Percentiles rank a stretch among this genome's conserved stretches.
These are phyloP conservation scores for Euwallacea similis DNA, from an alignment of 1,140 invertebrate genomes.

Conservation along the genomic window DNA sequence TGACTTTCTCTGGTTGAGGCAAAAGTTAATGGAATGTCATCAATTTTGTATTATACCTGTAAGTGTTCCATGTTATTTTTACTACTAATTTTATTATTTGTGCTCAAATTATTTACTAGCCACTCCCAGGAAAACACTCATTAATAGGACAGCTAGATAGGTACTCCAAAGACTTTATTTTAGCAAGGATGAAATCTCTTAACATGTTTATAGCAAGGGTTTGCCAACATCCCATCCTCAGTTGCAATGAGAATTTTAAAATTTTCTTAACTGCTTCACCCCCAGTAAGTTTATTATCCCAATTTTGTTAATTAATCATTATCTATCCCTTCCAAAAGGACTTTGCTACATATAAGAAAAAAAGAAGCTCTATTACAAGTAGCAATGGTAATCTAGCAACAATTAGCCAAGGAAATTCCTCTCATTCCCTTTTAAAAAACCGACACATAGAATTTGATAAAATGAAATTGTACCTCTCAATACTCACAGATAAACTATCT, in stretches of 20 bases:
- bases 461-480: conserved; percentile 65
- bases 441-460: conserved; percentile 67
- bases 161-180: conserved; percentile 75
- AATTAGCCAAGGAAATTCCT: conserved; percentile 39
- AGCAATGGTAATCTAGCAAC: conserved; percentile 60
- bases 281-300: conserved; percentile 55
- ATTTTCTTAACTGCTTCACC: conserved; percentile 71
- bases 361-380: conserved; percentile 56
- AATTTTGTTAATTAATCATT: neutral
- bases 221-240: conserved; percentile 68
- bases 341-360: conserved; percentile 67
- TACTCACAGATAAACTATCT: conserved; percentile 65
- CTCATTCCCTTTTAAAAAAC: conserved; percentile 54
- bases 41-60: conserved; percentile 72
- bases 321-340: conserved; percentile 55
- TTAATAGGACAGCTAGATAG: conserved; percentile 71
- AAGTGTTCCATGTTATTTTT: conserved; percentile 44
- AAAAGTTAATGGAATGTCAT: conserved; percentile 67
- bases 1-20: conserved; percentile 74
- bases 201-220: conserved; percentile 67
- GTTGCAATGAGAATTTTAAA: conserved; percentile 68
- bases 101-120: conserved; percentile 55
- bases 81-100: conserved; percentile 9
- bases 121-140: conserved; percentile 74
- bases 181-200: conserved; percentile 69